Evolutionary conservation across 2,113 vertebrate species (phyloP).

Genomic region (Aix galericulata): DNA sequence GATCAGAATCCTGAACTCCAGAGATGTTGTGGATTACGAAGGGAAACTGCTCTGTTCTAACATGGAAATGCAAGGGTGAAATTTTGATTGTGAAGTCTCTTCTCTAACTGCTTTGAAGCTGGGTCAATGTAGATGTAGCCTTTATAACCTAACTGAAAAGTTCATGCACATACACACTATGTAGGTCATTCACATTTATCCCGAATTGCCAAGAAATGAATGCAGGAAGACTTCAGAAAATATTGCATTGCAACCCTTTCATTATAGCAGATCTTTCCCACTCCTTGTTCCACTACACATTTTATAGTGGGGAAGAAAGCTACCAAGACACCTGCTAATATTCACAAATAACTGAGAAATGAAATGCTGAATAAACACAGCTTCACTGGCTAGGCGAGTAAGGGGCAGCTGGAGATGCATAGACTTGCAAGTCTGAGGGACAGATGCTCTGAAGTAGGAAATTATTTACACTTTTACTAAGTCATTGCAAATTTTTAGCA

Average conservation of each 20-base stretch:
- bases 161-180: neutral
- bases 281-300: neutral
- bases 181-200: conserved; percentile 12
- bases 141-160: conserved; percentile 26
- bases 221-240: neutral
- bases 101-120: neutral
- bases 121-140: conserved; percentile 6
- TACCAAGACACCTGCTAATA: neutral
- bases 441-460: neutral
- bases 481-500: neutral
- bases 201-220: neutral
- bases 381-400: neutral
- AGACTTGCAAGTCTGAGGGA: neutral
- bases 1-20: neutral
- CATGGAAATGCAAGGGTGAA: neutral
- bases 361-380: neutral
- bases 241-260: neutral
- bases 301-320: neutral
- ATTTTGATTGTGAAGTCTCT: neutral
- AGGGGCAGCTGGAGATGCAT: neutral
- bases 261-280: neutral
- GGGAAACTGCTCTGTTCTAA: neutral
- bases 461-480: neutral
- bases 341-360: neutral
- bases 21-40: neutral